phyloP scores from a whole-genome alignment of 2,888 invertebrate species.

The Gryllus longicercus region DNA sequence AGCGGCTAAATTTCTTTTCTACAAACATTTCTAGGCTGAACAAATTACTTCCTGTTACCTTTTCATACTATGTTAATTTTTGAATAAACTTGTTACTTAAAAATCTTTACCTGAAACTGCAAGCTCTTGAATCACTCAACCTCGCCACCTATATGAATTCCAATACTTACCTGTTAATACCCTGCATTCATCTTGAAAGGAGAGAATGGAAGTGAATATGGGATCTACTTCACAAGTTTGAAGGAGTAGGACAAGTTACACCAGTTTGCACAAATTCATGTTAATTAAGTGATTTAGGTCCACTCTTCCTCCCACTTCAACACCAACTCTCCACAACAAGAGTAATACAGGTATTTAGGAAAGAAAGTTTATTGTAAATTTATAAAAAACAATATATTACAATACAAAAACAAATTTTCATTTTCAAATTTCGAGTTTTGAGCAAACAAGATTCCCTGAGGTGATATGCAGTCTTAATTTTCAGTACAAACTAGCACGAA shows the following conservation, averaged over 20 bases:
- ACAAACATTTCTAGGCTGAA: not conserved
- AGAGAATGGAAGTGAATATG: slow-evolving; percentile 7
- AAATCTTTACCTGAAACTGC: too few relatives aligned
- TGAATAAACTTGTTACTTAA: too few relatives aligned
- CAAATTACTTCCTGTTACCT: not conserved
- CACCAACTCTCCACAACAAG: slow-evolving; percentile 17
- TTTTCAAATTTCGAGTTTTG: not conserved
- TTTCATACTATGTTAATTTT: too few relatives aligned
- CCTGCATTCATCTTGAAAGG: slow-evolving; percentile 1
- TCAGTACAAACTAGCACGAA: not conserved
- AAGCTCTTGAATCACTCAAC: not conserved
- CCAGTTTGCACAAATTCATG: not conserved
- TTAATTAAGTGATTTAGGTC: not conserved
- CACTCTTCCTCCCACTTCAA: slow-evolving; percentile 1
- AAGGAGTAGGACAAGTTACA: not conserved
- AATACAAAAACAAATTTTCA: not conserved
- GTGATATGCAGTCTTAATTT: not conserved
- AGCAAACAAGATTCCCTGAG: slow-evolving; percentile 17
- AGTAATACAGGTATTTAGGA: slow-evolving; percentile 17
- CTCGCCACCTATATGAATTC: not conserved
- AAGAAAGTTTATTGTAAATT: slow-evolving; percentile 1
- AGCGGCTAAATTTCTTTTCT: slow-evolving; percentile 46
- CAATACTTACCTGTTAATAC: slow-evolving; percentile 2
- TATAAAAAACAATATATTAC: not conserved
- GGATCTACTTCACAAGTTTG: slow-evolving; percentile 3